Conservation (phyloP, 2,113 vertebrate species). For the Pteruthius melanotis region DNA sequence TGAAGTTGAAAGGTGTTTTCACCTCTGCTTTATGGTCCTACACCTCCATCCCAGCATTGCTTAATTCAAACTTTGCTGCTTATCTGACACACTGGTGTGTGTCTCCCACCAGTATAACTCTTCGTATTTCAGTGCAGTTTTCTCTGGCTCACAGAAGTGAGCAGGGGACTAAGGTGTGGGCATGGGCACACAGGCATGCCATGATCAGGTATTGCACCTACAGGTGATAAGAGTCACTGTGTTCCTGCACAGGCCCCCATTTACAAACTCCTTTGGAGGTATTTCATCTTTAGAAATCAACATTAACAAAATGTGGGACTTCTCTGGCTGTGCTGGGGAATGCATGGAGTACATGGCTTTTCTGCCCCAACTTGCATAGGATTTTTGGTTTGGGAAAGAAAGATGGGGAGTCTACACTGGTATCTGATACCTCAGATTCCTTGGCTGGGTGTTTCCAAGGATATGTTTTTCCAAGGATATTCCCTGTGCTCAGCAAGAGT, state of each 20-base stretch:
- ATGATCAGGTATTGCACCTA: not conserved
- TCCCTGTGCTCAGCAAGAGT: not conserved
- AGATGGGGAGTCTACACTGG: not conserved
- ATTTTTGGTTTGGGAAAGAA: not conserved
- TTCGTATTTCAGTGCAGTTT: not conserved
- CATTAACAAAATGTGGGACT: not conserved
- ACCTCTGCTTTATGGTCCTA: not conserved
- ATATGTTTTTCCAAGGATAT: not conserved
- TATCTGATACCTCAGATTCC: not conserved
- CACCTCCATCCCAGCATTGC: not conserved
- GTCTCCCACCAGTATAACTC: not conserved
- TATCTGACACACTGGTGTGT: not conserved
- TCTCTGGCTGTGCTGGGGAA: not conserved
- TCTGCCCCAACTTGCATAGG: not conserved
- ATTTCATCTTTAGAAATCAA: not conserved
- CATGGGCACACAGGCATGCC: accelerated
- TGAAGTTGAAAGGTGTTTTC: not conserved
- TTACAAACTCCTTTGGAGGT: not conserved
- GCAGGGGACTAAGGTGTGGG: not conserved
- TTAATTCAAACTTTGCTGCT: not conserved
- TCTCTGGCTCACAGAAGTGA: not conserved
- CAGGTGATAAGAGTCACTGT: accelerated
- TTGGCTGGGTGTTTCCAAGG: not conserved
- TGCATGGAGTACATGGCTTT: accelerated
- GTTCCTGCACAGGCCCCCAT: not conserved